Base-by-base conservation (phyloP, 1,140 invertebrate species). In the Anadara kagoshimensis region DNA sequence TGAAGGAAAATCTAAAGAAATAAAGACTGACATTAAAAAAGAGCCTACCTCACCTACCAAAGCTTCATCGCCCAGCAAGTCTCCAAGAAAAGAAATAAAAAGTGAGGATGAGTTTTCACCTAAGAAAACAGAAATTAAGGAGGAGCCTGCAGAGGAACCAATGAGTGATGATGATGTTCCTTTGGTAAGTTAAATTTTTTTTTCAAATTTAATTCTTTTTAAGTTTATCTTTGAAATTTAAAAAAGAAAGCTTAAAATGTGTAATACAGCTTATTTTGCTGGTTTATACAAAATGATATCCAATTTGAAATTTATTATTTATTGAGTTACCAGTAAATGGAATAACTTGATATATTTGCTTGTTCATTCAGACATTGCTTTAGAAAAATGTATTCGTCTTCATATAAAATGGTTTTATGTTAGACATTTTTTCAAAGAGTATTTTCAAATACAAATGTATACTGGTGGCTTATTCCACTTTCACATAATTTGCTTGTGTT, bases 111-210 rank as follows among this genome's bases (percentile, higher is more conserved):
- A 64, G 24, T 69, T 58, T 51, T 58, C 68, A 24, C 49, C 29
- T n/a, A 65, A 61, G 22, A 63, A 36, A 24, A 57, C 75, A 24
- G 49, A 45, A 8, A 29, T 44, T 14, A 62, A 63, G 29, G 26
- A 16, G 16, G 29, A n/a, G 18, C 26, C 78, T 79, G 90, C 86
- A 79, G 86, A 78, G 69, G 86, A 83, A 80, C 68, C 87, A 85
- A 75, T 90, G 89, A 82, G 90, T 89, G 89, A 95, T 77, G 94
- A 96, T 88, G 94, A 96, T 89, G 86, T 93, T 57, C 95, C 95
- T 72, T 88, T 95, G 91, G 94, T 95, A 91, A 88, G 89, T 87
- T 62, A 69, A 26, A 54, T 36, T 59, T 61, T 54, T 66, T 47
- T 44, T 62, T 24, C 36, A 49, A 47, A 10, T 53, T 69, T 56